A percentile compares a stretch with the other conserved stretches of the same genome.
Conservation (phyloP, 2,888 invertebrate genomes). For the Athalia cordata region DNA sequence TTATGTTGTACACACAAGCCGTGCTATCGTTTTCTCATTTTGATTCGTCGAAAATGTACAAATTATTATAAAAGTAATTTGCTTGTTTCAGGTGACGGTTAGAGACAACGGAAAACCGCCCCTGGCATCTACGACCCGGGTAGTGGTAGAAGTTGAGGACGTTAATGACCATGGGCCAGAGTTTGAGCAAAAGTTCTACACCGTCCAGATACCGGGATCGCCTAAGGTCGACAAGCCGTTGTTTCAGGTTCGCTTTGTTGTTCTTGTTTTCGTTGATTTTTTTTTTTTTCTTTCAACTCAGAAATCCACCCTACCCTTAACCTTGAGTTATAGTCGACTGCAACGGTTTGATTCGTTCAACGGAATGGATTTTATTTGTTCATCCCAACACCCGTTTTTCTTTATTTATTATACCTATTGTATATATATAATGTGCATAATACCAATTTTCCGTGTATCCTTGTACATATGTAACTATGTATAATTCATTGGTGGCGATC, state of each 20-base stretch:
- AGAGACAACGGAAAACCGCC: conserved; percentile 86
- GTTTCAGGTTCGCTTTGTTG: conserved; percentile 76
- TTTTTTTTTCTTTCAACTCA: background rate
- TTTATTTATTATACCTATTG: conserved; percentile 20
- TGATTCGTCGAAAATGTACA: no score
- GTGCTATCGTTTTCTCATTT: no score
- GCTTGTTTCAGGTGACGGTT: conserved; percentile 78
- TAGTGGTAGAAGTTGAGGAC: conserved; percentile 88
- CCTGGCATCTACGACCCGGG: conserved; percentile 85
- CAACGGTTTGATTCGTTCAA: no score
- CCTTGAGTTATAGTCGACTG: no score
- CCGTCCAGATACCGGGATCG: conserved; percentile 84
- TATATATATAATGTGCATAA: background rate
- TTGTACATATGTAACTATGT: no score
- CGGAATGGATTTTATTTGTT: no score
- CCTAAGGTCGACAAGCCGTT: conserved; percentile 75
- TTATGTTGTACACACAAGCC: no score
- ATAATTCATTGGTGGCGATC: no score
- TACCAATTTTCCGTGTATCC: no score
- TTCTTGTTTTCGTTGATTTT: background rate
- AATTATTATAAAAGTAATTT: no score
- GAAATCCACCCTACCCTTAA: no score
- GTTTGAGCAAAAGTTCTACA: conserved; percentile 89
- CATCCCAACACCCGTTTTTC: background rate
- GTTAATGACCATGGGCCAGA: conserved; percentile 92